These are phyloP conservation scores for Monopis laevigella DNA, from an alignment of 2,888 invertebrate species.

Conservation along the genomic window DNA sequence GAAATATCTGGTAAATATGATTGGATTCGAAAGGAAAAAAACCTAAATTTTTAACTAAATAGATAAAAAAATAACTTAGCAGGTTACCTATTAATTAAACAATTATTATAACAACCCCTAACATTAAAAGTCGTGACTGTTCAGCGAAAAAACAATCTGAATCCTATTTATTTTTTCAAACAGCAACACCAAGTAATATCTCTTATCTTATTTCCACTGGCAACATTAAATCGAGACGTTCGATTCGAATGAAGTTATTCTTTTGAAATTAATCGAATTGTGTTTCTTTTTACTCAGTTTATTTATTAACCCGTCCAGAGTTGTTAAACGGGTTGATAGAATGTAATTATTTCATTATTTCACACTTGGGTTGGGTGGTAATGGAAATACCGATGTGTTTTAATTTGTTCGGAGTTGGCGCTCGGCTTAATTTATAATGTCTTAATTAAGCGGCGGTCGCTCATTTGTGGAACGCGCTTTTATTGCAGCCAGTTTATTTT, in stretches of 20 bases:
- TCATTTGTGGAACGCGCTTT: no score
- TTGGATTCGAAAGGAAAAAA: no score
- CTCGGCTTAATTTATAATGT: constrained; percentile 4
- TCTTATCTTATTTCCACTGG: neutral
- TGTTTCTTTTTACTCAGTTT: constrained; percentile 24
- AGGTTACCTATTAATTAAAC: no score
- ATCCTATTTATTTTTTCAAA: no score
- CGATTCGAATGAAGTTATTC: constrained; percentile 29
- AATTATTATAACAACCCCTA: no score
- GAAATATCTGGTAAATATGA: no score
- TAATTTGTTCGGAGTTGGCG: neutral
- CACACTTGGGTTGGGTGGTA: constrained; percentile 28
- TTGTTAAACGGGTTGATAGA: constrained; percentile 22
- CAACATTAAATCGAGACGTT: constrained; percentile 13
- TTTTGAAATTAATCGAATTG: constrained; percentile 30
- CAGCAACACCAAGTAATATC: neutral
- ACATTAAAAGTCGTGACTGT: no score
- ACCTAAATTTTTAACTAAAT: no score
- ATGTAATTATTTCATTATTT: constrained; percentile 38
- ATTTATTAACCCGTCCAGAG: constrained; percentile 22
- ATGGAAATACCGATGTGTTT: constrained; percentile 23
- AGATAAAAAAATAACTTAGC: no score
- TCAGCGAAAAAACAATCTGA: no score
- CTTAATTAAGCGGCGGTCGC: neutral
- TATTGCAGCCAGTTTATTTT: no score